Conservation (phyloP, 2,797 vertebrate genomes). For the Hoplostethus atlanticus region DNA sequence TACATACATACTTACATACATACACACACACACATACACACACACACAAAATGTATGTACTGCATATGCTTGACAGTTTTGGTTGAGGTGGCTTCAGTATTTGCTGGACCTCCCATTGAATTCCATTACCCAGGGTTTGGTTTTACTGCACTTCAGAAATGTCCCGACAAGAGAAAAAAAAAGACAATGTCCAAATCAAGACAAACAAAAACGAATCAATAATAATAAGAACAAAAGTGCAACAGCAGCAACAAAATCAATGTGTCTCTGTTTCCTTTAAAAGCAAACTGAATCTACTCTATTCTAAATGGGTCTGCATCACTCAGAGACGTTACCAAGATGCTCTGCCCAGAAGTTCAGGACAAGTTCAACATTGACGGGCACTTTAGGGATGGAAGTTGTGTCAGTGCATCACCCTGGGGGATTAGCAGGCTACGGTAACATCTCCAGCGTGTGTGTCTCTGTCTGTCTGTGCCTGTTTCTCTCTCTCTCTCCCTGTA, state of each 20-base stretch:
- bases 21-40: constrained; percentile 4
- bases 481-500: constrained; percentile 45
- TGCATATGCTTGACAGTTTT: background rate
- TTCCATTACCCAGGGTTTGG: background rate
- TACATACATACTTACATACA: constrained; percentile 14
- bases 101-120: constrained; percentile 47
- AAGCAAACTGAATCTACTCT: constrained; percentile 1
- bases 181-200: background rate
- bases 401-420: constrained; percentile 42
- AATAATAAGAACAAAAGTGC: constrained; percentile 6
- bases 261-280: background rate
- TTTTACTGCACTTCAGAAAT: constrained; percentile 20
- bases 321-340: constrained; percentile 1
- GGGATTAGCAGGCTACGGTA: constrained; percentile 57
- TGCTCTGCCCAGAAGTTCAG: constrained; percentile 25
- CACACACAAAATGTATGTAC: constrained; percentile 3
- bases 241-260: background rate
- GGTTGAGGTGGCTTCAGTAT: constrained; percentile 8
- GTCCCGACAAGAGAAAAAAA: background rate
- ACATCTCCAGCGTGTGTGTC: constrained; percentile 10
- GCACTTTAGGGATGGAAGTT: constrained; percentile 36
- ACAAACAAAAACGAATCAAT: background rate
- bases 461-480: constrained; percentile 14
- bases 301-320: background rate
- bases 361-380: constrained; percentile 24